Base-by-base conservation (phyloP, 1,140 invertebrate species). In the Nylanderia fulva region DNA sequence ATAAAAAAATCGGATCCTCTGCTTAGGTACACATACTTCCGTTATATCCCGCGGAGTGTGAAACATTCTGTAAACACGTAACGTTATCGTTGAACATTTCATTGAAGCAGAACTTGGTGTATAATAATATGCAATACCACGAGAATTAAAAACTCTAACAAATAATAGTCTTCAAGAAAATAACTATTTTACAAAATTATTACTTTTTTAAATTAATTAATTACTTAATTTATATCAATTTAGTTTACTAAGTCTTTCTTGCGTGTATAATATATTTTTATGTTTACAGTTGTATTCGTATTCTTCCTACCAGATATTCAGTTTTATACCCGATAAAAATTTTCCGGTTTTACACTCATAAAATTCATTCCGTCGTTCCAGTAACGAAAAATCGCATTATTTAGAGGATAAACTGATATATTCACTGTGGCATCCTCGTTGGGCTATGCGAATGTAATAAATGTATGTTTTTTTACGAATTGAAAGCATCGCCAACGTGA, bases 361-460 rank as follows among this genome's bases (percentile, higher is more conserved):
- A 68, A 79, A 79, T 64, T 36, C 15, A 64, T 33, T 13, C 8
- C 27, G 1, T 36, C 15, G 15, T 48, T 48, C 9, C 7, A 21
- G 11, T 33, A 64, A 64, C n/a, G 29, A 68, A 52, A 68, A 68
- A 66, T 79, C 42, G 21, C 13, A 66, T 68, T 79, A 79, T 79
- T 79, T 79, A 45, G 36, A 24, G 61, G 8, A 52, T 13, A 9
- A 36, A 68, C 8, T 52, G 29, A 63, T 76, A 45, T 42, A 76
- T 45, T 63, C 74, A 63, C 18, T n/a, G 39, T 52, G 4, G 15
- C 13, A 39, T 52, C 24, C 45, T 48, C 15, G 3, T 24, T 9
- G 29, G 2, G 24, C 13, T 33, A 54, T 15, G 29, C 13, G 9
- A 68, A 18, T 24, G 61, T 79, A 77, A 77, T 66, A 79, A 52